Conservation (phyloP, 2,113 vertebrate genomes). For the Pelecanus crispus region DNA sequence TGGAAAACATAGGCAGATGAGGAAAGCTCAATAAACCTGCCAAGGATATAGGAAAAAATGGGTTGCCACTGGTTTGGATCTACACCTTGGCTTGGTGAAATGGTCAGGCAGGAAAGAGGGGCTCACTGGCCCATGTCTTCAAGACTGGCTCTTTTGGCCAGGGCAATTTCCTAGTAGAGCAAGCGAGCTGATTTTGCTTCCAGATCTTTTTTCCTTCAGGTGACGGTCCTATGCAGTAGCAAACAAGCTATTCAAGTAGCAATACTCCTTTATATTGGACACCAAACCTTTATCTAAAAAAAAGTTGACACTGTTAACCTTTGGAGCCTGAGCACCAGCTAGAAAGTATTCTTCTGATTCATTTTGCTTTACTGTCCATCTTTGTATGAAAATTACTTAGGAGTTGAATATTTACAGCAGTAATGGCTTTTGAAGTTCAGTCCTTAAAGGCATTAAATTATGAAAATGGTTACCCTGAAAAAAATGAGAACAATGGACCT, state of each 20-base stretch:
- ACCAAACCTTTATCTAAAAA: background rate
- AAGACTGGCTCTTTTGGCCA: background rate
- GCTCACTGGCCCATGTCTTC: background rate
- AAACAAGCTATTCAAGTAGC: background rate
- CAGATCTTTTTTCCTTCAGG: background rate
- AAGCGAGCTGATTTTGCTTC: background rate
- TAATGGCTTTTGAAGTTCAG: slow-evolving; percentile 46
- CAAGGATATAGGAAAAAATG: background rate
- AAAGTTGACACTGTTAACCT: background rate
- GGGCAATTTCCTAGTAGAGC: background rate
- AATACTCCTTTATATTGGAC: background rate
- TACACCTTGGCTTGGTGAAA: background rate
- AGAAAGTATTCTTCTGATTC: background rate
- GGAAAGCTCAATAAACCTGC: background rate
- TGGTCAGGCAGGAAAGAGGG: background rate
- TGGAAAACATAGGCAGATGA: background rate
- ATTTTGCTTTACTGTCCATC: background rate
- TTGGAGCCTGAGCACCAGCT: background rate
- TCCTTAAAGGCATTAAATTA: slow-evolving; percentile 43
- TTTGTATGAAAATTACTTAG: slow-evolving; percentile 49
- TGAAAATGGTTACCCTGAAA: slow-evolving; percentile 51
- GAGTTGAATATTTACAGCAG: slow-evolving; percentile 56
- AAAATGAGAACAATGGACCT: slow-evolving; percentile 35
- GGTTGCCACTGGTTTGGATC: background rate
- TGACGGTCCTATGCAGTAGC: background rate